Evolutionary conservation across 2,113 vertebrate genomes (phyloP), one percentile per base, ranked within the genome.

Genomic region (Ivindomyrus marchei): DNA sequence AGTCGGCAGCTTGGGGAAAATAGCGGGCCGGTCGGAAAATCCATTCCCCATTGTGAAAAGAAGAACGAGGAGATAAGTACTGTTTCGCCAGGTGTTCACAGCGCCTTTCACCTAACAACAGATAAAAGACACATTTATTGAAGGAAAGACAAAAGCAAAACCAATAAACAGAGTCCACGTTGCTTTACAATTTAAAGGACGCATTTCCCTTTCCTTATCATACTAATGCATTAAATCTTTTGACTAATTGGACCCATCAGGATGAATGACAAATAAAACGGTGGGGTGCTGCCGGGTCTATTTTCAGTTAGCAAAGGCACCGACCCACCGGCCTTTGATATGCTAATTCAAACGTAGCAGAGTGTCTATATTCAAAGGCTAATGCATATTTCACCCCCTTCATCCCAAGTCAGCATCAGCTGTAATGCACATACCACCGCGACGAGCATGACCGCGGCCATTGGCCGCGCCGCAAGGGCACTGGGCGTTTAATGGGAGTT

Each of bases 1-100:
- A 0, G 97, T 94, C 0, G 97, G 97, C 46, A 98, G 93, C 93
- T 95, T 95, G 24, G 97, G 96, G 58, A 98, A 95, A 92, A 97
- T 93, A 19, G 96, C 93, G 91, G 95, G 96, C 89, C 97, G 97
- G 89, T 98, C 97, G 47, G 98, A 99, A 89, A 98, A 95, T 94
- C 97, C 95, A 94, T 98, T 99, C 94, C 98, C 98, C 98, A 99
- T 99, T 91, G 74, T 58, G 88, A n/a, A 36, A 58, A 85, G 90
- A 11, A 0, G 58, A 66, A 90, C 21, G 31, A 52, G 45, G 85
- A 80, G 17, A 87, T 1, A 36, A 87, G 46, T 77, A 42, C 83
- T 19, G 85, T 91, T 91, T 92, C 89, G 88, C 89, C 89, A 91
- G 92, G 93, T 91, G 93, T 90, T 92, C 90, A 91, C 89, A 46